phyloP scores from a whole-genome alignment of 2,113 vertebrate genomes.

The Misgurnus anguillicaudatus region DNA sequence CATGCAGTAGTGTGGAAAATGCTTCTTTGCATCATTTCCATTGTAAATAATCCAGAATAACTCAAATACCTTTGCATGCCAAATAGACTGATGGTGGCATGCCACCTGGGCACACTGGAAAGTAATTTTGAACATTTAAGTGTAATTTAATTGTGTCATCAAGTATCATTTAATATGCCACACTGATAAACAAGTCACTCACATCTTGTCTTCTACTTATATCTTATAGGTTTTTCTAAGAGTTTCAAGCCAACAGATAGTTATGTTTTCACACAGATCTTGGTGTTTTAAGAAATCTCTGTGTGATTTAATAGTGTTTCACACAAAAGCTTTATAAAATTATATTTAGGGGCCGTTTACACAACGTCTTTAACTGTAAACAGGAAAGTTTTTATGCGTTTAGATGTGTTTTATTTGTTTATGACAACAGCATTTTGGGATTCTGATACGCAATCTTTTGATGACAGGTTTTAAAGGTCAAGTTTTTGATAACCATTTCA shows the following conservation, averaged over 20 bases:
- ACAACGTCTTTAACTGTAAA: no score
- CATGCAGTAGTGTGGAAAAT: conserved; percentile 44
- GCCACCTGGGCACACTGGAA: conserved; percentile 41
- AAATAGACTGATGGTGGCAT: conserved; percentile 50
- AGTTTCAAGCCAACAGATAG: neutral
- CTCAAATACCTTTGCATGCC: conserved; percentile 57
- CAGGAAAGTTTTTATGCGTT: no score
- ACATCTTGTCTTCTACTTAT: conserved; percentile 18
- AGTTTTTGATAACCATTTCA: no score
- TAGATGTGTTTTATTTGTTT: no score
- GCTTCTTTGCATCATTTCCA: conserved; percentile 54
- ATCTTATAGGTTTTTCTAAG: conserved; percentile 10
- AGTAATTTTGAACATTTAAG: conserved; percentile 34
- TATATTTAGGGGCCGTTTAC: no score
- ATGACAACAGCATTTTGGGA: no score
- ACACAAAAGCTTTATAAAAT: no score
- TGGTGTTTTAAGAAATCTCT: conserved; percentile 5
- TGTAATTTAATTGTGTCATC: conserved; percentile 8
- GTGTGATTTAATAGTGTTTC: no score
- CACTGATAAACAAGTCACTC: neutral
- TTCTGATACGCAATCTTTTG: no score
- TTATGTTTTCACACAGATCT: no score
- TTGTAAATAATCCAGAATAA: conserved; percentile 58
- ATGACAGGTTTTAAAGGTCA: no score
- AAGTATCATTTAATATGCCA: conserved; percentile 45